Evolutionary conservation across 92 coral and sea anemone species (phyloP), one percentile per base, ranked within the genome.

Genomic region (Phymanthus crucifer): DNA sequence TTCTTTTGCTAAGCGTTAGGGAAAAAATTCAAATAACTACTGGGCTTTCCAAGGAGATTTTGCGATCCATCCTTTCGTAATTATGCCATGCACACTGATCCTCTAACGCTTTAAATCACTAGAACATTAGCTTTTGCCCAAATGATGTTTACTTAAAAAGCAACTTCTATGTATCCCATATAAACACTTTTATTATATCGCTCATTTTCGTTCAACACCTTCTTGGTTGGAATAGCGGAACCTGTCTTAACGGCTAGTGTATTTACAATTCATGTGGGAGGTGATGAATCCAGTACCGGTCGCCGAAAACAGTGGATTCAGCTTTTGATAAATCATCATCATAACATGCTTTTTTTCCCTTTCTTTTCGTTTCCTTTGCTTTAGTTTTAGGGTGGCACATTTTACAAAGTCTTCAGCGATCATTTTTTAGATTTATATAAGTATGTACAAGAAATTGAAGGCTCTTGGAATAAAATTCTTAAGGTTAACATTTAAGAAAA

Each of bases 261-360:
- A 69, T 69, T 69, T 69, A 69, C 73, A 69, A 69, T 69, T 69
- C 17, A 69, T 33, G n/a, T 69, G 73, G 23, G 73, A 32, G 73
- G 13, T 69, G 73, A 32, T 32, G 73, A 16, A 34, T 66, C 32
- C 32, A 5, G 71, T 66, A 66, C 71, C 71, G 40, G 71, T 29
- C 38, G 10, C 23, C 23, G 71, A 66, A n/a, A n/a, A 29, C 71
- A 26, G 24, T 38, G 19, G 47, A 69, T 47, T 34, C 29, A 34
- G 43, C 35, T 23, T 14, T 24, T 69, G 45, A 69, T 16, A 69
- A 33, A 69, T 69, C 73, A 32, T 18, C 19, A 69, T 69, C 34
- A 32, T 69, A 23, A 18, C 73, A 69, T 69, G 73, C 73, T 69
- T 69, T 69, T 34, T 26, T 23, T 29, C n/a, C n/a, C 32, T 68